Evolutionary conservation across 2,113 vertebrate species (phyloP).

Genomic region (Gasterosteus aculeatus): DNA sequence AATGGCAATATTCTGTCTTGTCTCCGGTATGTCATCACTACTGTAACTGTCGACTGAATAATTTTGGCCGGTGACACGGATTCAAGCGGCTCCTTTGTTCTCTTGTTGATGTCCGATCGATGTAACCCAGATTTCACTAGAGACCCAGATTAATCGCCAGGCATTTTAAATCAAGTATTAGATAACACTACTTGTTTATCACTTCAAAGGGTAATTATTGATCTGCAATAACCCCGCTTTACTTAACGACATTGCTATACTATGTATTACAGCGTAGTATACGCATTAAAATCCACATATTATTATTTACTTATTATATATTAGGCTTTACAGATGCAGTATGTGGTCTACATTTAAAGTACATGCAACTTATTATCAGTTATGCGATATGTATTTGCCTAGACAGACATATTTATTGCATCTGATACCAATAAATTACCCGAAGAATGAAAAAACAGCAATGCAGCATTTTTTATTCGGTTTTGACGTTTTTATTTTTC

Average conservation of each 20-base stretch:
- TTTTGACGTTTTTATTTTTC: neutral
- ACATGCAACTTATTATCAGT: neutral
- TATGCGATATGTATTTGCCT: neutral
- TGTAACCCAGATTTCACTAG: constrained; percentile 3
- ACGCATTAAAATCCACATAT: neutral
- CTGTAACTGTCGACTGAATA: neutral
- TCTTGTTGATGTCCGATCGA: constrained; percentile 2
- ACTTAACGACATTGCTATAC: neutral
- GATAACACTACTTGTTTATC: neutral
- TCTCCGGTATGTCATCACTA: neutral
- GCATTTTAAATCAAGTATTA: neutral
- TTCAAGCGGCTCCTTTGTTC: constrained; percentile 23
- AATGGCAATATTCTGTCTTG: neutral
- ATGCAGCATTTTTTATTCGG: neutral
- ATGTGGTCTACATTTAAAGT: too few relatives aligned
- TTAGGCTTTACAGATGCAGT: neutral
- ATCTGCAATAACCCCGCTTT: neutral
- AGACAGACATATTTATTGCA: neutral
- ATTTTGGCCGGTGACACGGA: neutral
- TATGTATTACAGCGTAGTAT: neutral
- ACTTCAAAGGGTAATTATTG: neutral
- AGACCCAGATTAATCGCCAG: neutral
- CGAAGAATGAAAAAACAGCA: fast-evolving
- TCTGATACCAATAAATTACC: neutral
- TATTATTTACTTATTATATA: too few relatives aligned